These are phyloP conservation scores for Dasyurus viverrinus DNA, from an alignment of 2,113 vertebrate species.

Conservation along the genomic window DNA sequence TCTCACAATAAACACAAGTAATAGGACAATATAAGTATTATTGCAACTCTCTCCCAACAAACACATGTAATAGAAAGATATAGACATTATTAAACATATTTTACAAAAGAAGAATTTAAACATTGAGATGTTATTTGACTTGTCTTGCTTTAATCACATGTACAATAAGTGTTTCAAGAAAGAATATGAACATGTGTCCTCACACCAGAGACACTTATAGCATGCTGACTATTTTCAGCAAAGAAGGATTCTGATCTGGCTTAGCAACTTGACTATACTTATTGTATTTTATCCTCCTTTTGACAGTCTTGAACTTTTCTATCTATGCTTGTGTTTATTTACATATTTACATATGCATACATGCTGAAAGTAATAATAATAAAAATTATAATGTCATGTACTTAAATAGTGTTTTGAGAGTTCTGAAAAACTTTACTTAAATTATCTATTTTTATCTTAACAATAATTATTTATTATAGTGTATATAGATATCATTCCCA, in stretches of 20 bases:
- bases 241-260: background rate
- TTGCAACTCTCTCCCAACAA: background rate
- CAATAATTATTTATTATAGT: background rate
- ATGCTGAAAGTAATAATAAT: background rate
- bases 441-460: background rate
- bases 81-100: no score
- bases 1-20: background rate
- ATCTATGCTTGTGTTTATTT: no score
- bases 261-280: background rate
- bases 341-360: background rate
- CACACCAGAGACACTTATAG: background rate
- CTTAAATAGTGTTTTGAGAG: background rate
- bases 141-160: background rate
- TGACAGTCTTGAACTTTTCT: background rate
- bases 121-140: background rate
- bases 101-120: background rate
- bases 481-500: no score
- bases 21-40: background rate
- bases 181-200: background rate
- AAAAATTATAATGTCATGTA: background rate
- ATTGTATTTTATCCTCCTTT: background rate
- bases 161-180: background rate
- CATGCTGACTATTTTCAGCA: background rate
- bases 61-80: background rate
- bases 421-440: background rate